A percentile compares a stretch with the other conserved stretches of the same genome.
These are phyloP conservation scores for Adela reaumurella DNA, from an alignment of 2,888 invertebrate genomes.

Conservation along the genomic window DNA sequence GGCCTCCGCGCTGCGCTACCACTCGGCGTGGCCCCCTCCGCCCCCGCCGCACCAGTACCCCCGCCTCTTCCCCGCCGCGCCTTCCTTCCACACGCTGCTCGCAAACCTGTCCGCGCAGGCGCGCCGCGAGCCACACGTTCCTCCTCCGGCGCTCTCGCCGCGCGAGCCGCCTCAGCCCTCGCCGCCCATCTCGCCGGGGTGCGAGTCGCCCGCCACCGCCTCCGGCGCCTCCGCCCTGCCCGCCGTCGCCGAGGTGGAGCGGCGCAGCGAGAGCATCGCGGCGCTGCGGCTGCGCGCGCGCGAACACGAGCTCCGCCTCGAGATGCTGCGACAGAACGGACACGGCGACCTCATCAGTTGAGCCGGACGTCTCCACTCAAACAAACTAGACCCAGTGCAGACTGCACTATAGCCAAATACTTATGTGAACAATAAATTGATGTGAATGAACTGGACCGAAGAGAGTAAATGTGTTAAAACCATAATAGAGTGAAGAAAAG, in stretches of 20 bases:
- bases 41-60: slow-evolving; percentile 50
- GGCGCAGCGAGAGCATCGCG: slow-evolving; percentile 84
- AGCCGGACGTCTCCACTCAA: slow-evolving; percentile 21
- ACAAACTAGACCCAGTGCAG: too few species aligned
- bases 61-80: slow-evolving; percentile 59
- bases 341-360: slow-evolving; percentile 76
- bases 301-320: slow-evolving; percentile 83
- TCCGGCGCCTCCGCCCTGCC: slow-evolving; percentile 38
- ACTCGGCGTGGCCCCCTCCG: slow-evolving; percentile 51
- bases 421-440: too few species aligned
- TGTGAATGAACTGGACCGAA: too few species aligned
- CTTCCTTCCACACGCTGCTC: slow-evolving; percentile 70
- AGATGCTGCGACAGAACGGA: slow-evolving; percentile 75
- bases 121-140: slow-evolving; percentile 8
- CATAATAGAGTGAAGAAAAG: too few species aligned
- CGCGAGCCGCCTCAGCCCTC: slow-evolving; percentile 33
- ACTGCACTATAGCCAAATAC: too few species aligned
- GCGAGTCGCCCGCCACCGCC: slow-evolving; percentile 49
- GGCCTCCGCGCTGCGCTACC: slow-evolving; percentile 44
- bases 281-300: slow-evolving; percentile 82
- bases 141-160: slow-evolving; percentile 16
- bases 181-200: slow-evolving; percentile 53
- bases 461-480: too few species aligned
- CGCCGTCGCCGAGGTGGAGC: slow-evolving; percentile 68
- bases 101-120: slow-evolving; percentile 60